A percentile compares a stretch with the other conserved stretches of the same genome.
phyloP scores from a whole-genome alignment of 2,797 vertebrate genomes.

The Amphiprion clarkii region DNA sequence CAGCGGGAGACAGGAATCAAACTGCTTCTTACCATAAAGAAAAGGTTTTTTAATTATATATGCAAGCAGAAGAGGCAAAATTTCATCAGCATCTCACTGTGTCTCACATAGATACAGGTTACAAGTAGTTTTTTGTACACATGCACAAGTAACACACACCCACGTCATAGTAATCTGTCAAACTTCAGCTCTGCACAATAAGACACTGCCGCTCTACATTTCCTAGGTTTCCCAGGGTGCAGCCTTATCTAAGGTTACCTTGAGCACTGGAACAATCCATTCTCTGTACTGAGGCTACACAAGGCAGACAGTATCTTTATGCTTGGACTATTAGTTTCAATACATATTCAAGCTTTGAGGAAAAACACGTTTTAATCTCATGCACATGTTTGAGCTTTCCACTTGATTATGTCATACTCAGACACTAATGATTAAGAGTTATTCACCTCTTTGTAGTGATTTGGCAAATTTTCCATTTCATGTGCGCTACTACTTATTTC shows the following conservation, averaged over 20 bases:
- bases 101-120: background rate
- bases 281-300: conserved; percentile 7
- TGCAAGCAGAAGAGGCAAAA: background rate
- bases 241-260: conserved; percentile 16
- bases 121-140: background rate
- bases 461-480: conserved; percentile 34
- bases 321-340: background rate
- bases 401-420: conserved; percentile 14
- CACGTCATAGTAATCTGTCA: background rate
- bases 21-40: no score
- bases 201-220: background rate
- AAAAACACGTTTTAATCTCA: background rate
- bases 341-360: background rate
- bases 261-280: conserved; percentile 12
- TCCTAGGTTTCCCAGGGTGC: conserved; percentile 3
- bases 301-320: background rate
- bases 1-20: no score
- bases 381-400: background rate
- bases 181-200: background rate
- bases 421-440: conserved; percentile 26
- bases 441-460: conserved; percentile 26
- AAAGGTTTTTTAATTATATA: background rate
- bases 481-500: background rate
- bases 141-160: conserved; percentile 2
- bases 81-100: background rate